Evolutionary conservation across 2,113 vertebrate species (phyloP), one percentile per base, ranked within the genome.

Genomic region (Oxyruncus cristatus): DNA sequence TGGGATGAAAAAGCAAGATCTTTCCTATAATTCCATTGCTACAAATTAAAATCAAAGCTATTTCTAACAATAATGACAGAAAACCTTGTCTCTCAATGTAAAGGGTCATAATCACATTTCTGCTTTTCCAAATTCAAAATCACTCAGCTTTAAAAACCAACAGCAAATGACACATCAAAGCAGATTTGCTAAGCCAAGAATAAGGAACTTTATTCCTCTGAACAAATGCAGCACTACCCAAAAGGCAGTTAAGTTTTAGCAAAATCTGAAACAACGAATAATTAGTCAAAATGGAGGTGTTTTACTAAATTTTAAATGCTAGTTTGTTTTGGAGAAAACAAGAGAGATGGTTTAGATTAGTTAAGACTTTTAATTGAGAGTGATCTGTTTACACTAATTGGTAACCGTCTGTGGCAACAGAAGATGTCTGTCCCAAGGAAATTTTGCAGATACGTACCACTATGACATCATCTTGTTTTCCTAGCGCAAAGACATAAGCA

Each of bases 121-220:
- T 86, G 59, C 68, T 92, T 92, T 86, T 71, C 65, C 35, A 84
- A 93, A 95, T 59, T 84, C 80, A 84, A 42, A 91, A 95, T 71
- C 28, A 44, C 47, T 87, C 68, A 56, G 61, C 39, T 89, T 68
- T 92, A 67, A 86, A 92, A 91, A 37, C 59, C 63, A 88, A 81
- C 20, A 80, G 59, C 82, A 92, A 83, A 77, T 80, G 50, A 85
- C n/a, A 72, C 70, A 93, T 78, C 62, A 85, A 90, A 96, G 91
- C 7, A 4, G 46, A 42, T 32, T 23, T 50, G 37, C 39, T 66
- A 80, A 76, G 63, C 55, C 68, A 86, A 63, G 59, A 93, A 55
- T 33, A 81, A 14, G 47, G 33, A 95, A 84, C 50, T 83, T 83
- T 2, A n/a, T 32, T 72, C 61, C 70, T 84, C 56, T 0, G 0